A percentile compares a stretch with the other conserved stretches of the same genome.
phyloP scores from a whole-genome alignment of 64 coral and sea anemone genomes.

The Catalaphyllia jardinei region DNA sequence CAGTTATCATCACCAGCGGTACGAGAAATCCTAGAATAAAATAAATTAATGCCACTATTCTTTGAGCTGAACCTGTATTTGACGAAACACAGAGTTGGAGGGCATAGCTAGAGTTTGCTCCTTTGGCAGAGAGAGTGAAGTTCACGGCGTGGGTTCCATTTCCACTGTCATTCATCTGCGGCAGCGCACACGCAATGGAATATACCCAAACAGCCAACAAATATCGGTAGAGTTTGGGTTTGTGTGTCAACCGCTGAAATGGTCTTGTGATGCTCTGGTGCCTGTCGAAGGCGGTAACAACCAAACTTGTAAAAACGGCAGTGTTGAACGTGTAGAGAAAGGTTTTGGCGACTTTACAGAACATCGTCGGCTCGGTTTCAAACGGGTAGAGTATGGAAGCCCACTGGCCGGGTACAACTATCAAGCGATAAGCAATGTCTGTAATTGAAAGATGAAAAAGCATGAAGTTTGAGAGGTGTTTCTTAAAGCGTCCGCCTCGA shows the following conservation, averaged over 20 bases:
- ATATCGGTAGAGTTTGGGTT: neutral
- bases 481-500: constrained; percentile 30
- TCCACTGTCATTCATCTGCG: constrained; percentile 17
- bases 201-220: constrained; percentile 42
- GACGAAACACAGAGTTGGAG: neutral
- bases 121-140: neutral
- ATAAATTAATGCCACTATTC: constrained; percentile 3
- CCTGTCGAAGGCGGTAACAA: constrained; percentile 55
- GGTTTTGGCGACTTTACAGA: neutral
- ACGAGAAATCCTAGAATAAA: constrained; percentile 50
- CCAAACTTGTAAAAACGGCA: constrained; percentile 42
- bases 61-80: neutral
- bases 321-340: neutral
- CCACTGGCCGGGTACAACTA: constrained; percentile 19
- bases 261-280: constrained; percentile 52
- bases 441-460: constrained; percentile 61
- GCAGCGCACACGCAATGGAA: constrained; percentile 14
- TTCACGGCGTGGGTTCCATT: neutral
- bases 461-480: constrained; percentile 68
- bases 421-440: constrained; percentile 47
- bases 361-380: neutral
- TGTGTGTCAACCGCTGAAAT: constrained; percentile 5
- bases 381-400: neutral
- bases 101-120: neutral
- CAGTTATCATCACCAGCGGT: constrained; percentile 34